These are phyloP conservation scores for Pampusana beccarii DNA, from an alignment of 2,113 vertebrate species.

Conservation along the genomic window DNA sequence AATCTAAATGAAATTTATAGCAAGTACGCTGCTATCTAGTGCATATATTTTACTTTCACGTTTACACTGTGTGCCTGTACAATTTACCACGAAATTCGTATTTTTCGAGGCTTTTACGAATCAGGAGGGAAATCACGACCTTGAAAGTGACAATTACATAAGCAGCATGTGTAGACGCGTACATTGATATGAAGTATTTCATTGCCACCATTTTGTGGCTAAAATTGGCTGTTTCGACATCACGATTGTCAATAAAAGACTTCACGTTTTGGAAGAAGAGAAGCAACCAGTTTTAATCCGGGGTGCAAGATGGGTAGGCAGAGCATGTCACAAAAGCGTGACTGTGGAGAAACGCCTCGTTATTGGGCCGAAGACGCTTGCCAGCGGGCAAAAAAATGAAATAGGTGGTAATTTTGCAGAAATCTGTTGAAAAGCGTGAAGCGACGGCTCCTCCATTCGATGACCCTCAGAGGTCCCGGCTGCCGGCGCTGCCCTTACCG, in stretches of 20 bases:
- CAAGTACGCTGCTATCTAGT: rapidly evolving
- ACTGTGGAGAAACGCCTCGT: neutral
- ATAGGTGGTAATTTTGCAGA: neutral
- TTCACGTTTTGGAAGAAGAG: neutral
- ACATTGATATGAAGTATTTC: rapidly evolving
- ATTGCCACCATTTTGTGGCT: neutral
- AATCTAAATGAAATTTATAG: neutral
- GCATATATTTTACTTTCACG: rapidly evolving
- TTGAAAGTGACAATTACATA: neutral
- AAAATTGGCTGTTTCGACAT: rapidly evolving
- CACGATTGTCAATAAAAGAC: rapidly evolving
- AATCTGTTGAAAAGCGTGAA: rapidly evolving
- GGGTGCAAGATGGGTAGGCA: neutral
- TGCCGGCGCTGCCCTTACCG: too few species aligned
- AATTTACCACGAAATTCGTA: rapidly evolving
- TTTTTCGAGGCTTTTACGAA: neutral
- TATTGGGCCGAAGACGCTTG: neutral
- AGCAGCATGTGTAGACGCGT: rapidly evolving
- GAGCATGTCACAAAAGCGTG: neutral
- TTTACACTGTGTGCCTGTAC: rapidly evolving
- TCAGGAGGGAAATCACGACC: neutral
- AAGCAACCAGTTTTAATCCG: neutral
- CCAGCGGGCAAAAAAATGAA: neutral
- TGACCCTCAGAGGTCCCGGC: neutral
- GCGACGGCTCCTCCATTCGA: rapidly evolving